Base-by-base conservation (phyloP, 1,140 invertebrate genomes). In the Solenopsis fugax region DNA sequence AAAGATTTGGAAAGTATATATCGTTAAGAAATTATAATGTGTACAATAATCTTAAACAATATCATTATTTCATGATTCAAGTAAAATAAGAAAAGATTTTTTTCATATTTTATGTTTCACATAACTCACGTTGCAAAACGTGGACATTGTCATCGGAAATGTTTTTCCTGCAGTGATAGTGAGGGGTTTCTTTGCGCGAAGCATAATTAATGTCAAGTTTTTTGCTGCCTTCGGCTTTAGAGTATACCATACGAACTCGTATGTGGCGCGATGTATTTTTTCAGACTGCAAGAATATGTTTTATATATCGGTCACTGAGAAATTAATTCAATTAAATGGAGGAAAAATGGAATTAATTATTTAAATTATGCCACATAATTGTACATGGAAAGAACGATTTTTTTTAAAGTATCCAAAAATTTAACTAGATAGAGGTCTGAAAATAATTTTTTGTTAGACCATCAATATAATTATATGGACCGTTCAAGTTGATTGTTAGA, bases 71-170 rank as follows among this genome's bases (percentile, higher is more conserved):
- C 2, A n/a, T 21, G 29, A 10, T 73, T 67, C n/a, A 6, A 67
- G 16, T 34, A 29, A 29, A 64, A 48, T 48, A 18, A 60, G 1
- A 29, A 62, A 48, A 37, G 12, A 2, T 29, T 34, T 9, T 21
- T 48, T 60, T 3, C 18, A 62, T 48, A 48, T 48, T 77, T n/a
- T 48, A 34, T 48, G 10, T 45, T 18, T 18, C 9, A 77, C 4
- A 9, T 7, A 62, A 77, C 75, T 60, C 10, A 62, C 75, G 1
- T 77, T 77, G 56, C 75, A 77, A 18, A 77, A 77, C 16, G 56
- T 77, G 9, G 37, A 45, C 56, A 77, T 77, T n/a, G 75, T 77
- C 75, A 77, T 77, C 0, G 75, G 75, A 16, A 62, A 77, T 16
- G 10, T 77, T 62, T 62, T 62, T 29, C 75, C 75, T 0, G 56